Conservation (phyloP, 2,888 invertebrate genomes). For the Caenorhabditis drosophilae region DNA sequence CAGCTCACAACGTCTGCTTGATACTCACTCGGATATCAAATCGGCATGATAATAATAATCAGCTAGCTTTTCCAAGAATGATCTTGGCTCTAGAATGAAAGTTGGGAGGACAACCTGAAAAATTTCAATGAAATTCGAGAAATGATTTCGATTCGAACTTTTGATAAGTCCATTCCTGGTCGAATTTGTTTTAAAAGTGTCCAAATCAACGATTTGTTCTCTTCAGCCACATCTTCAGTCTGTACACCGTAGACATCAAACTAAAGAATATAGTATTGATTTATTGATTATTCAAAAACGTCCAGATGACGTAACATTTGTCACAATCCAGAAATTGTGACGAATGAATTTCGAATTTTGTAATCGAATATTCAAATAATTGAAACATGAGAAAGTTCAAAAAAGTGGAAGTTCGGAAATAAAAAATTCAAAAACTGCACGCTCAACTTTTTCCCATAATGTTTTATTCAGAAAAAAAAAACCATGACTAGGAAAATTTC, state of each 20-base stretch:
- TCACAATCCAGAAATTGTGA: too few relatives aligned
- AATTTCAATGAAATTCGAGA: too few relatives aligned
- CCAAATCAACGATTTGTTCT: conserved; percentile 93
- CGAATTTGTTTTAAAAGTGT: conserved; percentile 89
- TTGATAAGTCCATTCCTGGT: conserved; percentile 92
- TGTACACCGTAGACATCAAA: conserved; percentile 73
- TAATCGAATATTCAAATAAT: too few relatives aligned
- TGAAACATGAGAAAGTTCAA: too few relatives aligned
- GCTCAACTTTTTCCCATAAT: too few relatives aligned
- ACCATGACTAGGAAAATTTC: too few relatives aligned
- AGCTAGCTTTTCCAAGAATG: conserved; percentile 97
- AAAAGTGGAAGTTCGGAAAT: too few relatives aligned
- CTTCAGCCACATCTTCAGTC: conserved; percentile 89
- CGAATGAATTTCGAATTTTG: too few relatives aligned
- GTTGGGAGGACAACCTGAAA: conserved; percentile 96
- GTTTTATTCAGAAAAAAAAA: neutral
- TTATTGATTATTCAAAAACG: conserved; percentile 1
- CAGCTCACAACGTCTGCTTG: too few relatives aligned
- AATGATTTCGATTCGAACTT: too few relatives aligned
- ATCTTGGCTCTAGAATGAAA: conserved; percentile 94
- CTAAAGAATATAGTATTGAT: conserved; percentile 39
- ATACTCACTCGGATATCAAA: conserved; percentile 79
- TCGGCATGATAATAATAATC: conserved; percentile 97
- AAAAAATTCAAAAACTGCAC: too few relatives aligned
- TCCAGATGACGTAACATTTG: too few relatives aligned